A percentile compares a stretch with the other conserved stretches of the same genome.
phyloP scores from a whole-genome alignment of 2,888 invertebrate genomes.

The Acleris literana region DNA sequence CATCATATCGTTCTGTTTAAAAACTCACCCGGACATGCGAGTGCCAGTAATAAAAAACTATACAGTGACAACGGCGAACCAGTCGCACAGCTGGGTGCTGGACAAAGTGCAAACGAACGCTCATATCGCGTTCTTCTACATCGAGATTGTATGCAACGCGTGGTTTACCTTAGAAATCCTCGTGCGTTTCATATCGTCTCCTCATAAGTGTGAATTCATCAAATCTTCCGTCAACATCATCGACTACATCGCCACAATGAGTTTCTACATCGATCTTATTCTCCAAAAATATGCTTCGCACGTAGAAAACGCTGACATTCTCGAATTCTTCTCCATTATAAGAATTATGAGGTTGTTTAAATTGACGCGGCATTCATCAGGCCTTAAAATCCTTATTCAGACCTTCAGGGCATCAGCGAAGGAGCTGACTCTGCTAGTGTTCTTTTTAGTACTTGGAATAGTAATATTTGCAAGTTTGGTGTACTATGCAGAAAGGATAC shows the following conservation, averaged over 20 bases:
- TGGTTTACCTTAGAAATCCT: constrained; percentile 99
- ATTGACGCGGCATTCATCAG: constrained; percentile 97
- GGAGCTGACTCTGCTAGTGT: constrained; percentile 97
- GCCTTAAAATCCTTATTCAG: constrained; percentile 98
- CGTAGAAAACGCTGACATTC: constrained; percentile 96
- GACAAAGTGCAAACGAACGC: constrained; percentile 97
- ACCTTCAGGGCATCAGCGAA: constrained; percentile 98
- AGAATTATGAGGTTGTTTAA: constrained; percentile 99
- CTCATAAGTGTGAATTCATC: constrained; percentile 97
- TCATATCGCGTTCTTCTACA: constrained; percentile 98
- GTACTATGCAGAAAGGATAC: constrained; percentile 98
- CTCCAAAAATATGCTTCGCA: constrained; percentile 95
- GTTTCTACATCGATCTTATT: constrained; percentile 97
- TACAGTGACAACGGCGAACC: constrained; percentile 89
- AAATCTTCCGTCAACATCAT: constrained; percentile 99
- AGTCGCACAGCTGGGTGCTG: constrained; percentile 91
- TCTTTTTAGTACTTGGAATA: constrained; percentile 98
- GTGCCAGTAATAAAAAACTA: constrained; percentile 94
- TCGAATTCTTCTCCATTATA: constrained; percentile 99
- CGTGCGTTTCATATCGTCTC: constrained; percentile 95
- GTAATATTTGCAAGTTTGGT: constrained; percentile 99
- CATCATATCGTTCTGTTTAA: constrained; percentile 99
- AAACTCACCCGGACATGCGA: constrained; percentile 99
- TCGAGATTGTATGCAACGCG: constrained; percentile 98
- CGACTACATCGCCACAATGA: constrained; percentile 99